Base-by-base conservation (phyloP, 2,888 invertebrate genomes). In the Cheilosia soror region DNA sequence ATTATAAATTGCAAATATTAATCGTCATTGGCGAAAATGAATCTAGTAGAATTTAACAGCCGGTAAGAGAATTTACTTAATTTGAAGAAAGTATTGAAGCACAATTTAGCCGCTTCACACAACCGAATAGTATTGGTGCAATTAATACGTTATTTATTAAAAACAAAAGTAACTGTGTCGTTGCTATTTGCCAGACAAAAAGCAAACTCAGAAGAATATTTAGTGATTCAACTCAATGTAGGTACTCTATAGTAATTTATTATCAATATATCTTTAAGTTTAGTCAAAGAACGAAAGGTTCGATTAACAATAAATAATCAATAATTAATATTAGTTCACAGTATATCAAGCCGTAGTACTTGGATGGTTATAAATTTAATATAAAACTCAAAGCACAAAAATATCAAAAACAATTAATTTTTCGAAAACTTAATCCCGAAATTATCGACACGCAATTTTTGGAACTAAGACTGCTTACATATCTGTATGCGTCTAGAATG, bases 1-100 rank as follows among this genome's bases (percentile, higher is more conserved):
- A 57, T 91, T 11, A 71, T 31, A 73, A 79, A 40, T 51, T 27
- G 9, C 57, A 20, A 2, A 13, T 13, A 40, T 55, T 42, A 65
- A 55, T 15, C 40, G 44, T 55, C 55, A 20, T 53, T 42, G 31
- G 53, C 15, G 31, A 31, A 31, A 51, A 40, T 60, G n/a, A 58
- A 47, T 73, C 37, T 65, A 55, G 40, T 72, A 40, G 27, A 31
- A 53, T 15, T 5, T 44, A 55, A 5, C 37, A 44, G 15, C 27
- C 20, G 31, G 53, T n/a, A 37, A 20, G 20, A 60, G 55, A 72
- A 53, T 80, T 62, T 55, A 71, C 44, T 66, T 73, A 47, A 62
- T 33, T 63, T 25, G 13, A 33, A 68, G 0, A 58, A 49, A 62
- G 33, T 60, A 72, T 66, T 60, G n/a, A 65, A 55, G 42, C 66